Evolutionary conservation across 2,113 vertebrate species (phyloP).

Genomic region (Corynorhinus townsendii): DNA sequence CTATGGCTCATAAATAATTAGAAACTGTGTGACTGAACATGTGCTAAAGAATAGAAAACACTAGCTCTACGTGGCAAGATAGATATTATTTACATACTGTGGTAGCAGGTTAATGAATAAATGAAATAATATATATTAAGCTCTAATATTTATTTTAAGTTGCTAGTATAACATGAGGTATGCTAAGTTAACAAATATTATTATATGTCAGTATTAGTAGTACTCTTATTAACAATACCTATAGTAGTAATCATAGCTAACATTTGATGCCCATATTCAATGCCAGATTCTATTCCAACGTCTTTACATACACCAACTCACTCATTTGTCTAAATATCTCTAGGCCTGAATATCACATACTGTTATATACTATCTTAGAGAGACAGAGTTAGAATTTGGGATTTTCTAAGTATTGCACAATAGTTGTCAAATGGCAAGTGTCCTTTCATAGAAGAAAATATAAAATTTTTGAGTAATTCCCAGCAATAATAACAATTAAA

Average conservation of each 20-base stretch:
- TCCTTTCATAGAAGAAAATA: not conserved
- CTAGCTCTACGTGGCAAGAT: not conserved
- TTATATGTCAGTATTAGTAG: not conserved
- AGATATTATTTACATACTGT: not conserved
- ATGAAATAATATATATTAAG: not conserved
- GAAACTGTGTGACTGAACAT: not conserved
- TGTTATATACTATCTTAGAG: not conserved
- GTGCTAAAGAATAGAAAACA: not conserved
- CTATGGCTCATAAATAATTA: not conserved
- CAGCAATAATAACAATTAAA: not conserved
- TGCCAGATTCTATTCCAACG: not conserved
- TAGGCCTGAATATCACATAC: not conserved
- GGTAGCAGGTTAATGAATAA: not conserved
- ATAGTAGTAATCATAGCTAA: not conserved
- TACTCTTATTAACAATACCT: not conserved
- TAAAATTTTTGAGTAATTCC: not conserved
- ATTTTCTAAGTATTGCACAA: not conserved
- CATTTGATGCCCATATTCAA: not conserved
- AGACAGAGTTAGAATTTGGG: not conserved
- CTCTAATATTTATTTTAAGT: not conserved
- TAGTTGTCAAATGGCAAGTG: not conserved
- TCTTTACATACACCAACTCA: not conserved
- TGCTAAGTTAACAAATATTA: not conserved
- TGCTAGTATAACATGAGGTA: not conserved
- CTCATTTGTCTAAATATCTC: not conserved